A percentile compares a stretch with the other conserved stretches of the same genome.
Evolutionary conservation across 2,797 vertebrate species (phyloP).

Genomic region (Micropoecilia bifurca): DNA sequence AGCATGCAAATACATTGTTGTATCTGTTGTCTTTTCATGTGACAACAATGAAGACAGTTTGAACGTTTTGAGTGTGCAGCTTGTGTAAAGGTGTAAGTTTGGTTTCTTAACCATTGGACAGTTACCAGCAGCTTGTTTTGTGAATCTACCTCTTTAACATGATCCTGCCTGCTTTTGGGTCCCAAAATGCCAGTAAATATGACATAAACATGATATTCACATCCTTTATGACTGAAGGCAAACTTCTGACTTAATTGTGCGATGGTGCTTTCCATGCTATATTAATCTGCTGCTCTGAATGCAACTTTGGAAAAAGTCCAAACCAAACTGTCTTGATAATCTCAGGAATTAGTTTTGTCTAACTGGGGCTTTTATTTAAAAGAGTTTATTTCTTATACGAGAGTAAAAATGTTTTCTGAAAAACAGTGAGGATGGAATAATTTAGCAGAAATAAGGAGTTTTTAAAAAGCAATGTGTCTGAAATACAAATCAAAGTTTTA

Average conservation of each 20-base stretch:
- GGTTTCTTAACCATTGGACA: too few relatives aligned
- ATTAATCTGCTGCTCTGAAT: background rate
- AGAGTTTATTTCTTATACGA: background rate
- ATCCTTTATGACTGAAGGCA: background rate
- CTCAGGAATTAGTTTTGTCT: background rate
- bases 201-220: background rate
- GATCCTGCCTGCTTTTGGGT: background rate
- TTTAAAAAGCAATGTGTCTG: background rate
- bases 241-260: background rate
- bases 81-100: background rate
- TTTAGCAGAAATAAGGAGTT: background rate
- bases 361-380: background rate
- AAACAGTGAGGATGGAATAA: background rate
- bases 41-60: background rate
- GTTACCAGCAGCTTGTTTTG: background rate
- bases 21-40: background rate
- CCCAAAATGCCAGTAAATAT: background rate
- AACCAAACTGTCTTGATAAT: background rate
- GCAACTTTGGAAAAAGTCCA: background rate
- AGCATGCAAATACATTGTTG: background rate
- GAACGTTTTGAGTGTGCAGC: background rate
- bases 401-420: background rate
- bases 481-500: background rate
- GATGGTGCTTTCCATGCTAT: background rate
- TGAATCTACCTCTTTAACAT: background rate